These are phyloP conservation scores for Drosophila quinaria DNA, from an alignment of 2,888 invertebrate species.

Conservation along the genomic window DNA sequence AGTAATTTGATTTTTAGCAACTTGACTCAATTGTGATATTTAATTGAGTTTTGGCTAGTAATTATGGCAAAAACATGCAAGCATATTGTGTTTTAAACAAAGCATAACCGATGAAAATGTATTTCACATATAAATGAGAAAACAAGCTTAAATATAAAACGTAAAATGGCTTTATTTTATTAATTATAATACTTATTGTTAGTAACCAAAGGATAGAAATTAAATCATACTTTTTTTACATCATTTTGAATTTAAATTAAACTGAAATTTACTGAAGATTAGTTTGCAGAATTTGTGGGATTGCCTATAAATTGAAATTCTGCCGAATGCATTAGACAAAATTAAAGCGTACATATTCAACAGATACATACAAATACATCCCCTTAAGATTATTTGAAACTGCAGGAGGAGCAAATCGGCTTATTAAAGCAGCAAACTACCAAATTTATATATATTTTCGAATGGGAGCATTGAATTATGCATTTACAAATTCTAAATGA, in stretches of 20 bases:
- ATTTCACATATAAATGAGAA: not conserved
- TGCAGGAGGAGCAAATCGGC: constrained; percentile 33
- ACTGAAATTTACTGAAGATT: not conserved
- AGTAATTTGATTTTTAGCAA: constrained; percentile 64
- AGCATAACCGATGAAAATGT: not conserved
- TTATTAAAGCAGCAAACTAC: constrained; percentile 21
- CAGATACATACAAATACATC: not conserved
- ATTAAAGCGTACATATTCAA: constrained; percentile 6
- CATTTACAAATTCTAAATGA: constrained; percentile 21
- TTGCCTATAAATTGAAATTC: not conserved
- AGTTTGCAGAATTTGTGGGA: not conserved
- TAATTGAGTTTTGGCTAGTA: constrained; percentile 52
- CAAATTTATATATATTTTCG: not conserved
- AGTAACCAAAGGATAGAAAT: too few species aligned
- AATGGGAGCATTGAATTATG: constrained; percentile 8
- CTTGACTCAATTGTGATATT: constrained; percentile 23
- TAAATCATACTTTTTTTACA: too few species aligned
- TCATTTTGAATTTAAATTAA: too few species aligned
- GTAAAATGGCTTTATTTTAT: too few species aligned
- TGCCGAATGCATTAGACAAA: not conserved
- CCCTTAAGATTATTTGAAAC: constrained; percentile 1
- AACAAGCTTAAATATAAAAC: not conserved
- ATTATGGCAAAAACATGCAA: constrained; percentile 16
- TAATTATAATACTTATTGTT: too few species aligned
- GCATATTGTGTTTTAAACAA: not conserved